Evolutionary conservation across 2,888 invertebrate genomes (phyloP).

Genomic region (Agriotes lineatus): DNA sequence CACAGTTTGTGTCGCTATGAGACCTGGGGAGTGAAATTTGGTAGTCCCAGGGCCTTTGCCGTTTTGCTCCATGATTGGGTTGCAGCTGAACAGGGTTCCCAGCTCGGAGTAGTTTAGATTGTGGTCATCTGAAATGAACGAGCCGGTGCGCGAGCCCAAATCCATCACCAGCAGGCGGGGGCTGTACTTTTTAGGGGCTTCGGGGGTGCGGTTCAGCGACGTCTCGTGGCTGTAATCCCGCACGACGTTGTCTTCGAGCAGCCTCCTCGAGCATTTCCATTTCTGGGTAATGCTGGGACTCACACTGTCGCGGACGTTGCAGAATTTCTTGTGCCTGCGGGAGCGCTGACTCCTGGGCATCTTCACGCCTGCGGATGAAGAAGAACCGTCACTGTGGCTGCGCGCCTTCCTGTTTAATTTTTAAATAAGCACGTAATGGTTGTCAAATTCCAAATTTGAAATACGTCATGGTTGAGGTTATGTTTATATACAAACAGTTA

Average conservation of each 20-base stretch:
- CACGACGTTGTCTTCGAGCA: background rate
- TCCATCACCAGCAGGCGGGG: background rate
- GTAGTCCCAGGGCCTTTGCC: conserved; percentile 49
- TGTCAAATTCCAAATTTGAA: conserved; percentile 11
- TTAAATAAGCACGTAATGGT: background rate
- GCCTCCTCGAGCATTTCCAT: background rate
- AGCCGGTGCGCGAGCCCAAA: too few species aligned
- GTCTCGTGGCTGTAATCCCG: background rate
- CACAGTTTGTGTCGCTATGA: conserved; percentile 43
- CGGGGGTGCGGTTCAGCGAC: background rate
- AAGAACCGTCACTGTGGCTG: too few species aligned
- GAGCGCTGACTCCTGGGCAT: conserved; percentile 23
- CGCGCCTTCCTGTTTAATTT: too few species aligned
- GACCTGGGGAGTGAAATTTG: conserved; percentile 51
- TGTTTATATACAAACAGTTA: too few species aligned
- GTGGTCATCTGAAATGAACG: background rate
- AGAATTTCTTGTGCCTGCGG: conserved; percentile 4
- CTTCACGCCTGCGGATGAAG: background rate
- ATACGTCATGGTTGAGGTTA: too few species aligned
- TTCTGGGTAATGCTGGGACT: background rate
- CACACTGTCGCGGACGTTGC: background rate
- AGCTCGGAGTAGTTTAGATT: background rate
- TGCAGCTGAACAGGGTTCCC: background rate
- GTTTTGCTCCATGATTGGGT: background rate
- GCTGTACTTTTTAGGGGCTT: background rate